phyloP scores from a whole-genome alignment of 1,140 invertebrate species.

The Drosophila littoralis region DNA sequence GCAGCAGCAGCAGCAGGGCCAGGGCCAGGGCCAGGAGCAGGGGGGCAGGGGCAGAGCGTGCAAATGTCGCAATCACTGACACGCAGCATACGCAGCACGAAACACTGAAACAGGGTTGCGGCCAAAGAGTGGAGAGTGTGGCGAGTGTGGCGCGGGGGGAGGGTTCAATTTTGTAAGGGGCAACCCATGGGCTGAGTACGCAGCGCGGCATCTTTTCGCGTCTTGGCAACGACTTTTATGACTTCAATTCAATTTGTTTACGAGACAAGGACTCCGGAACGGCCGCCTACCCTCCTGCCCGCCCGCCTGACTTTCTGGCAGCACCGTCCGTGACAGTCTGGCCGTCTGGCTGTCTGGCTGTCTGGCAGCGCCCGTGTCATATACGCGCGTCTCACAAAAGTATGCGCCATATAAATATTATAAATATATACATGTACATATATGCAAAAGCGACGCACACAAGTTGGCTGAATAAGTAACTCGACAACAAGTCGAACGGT shows the following conservation, averaged over 20 bases:
- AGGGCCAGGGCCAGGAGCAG: background rate
- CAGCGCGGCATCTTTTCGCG: constrained; percentile 37
- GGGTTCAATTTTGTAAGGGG: too few relatives aligned
- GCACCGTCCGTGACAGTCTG: constrained; percentile 3
- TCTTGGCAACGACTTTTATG: constrained; percentile 79
- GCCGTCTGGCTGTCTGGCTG: background rate
- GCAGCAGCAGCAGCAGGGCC: background rate
- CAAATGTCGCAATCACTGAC: constrained; percentile 73
- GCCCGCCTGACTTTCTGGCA: background rate
- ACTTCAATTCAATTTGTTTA: constrained; percentile 83
- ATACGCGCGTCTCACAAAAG: constrained; percentile 45
- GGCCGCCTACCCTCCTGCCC: background rate
- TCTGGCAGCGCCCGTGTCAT: constrained; percentile 6
- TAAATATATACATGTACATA: constrained; percentile 1
- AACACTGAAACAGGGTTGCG: constrained; percentile 9
- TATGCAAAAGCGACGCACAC: constrained; percentile 40
- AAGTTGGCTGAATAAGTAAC: constrained; percentile 73
- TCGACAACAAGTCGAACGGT: constrained; percentile 31
- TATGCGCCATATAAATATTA: constrained; percentile 41
- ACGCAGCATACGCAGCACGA: constrained; percentile 62
- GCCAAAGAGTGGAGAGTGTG: background rate
- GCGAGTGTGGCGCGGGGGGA: too few relatives aligned
- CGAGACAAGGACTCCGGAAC: constrained; percentile 56
- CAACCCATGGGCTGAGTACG: background rate
- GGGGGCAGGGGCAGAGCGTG: constrained; percentile 25